Conservation (phyloP, 2,113 vertebrate species). For the Piaya cayana region DNA sequence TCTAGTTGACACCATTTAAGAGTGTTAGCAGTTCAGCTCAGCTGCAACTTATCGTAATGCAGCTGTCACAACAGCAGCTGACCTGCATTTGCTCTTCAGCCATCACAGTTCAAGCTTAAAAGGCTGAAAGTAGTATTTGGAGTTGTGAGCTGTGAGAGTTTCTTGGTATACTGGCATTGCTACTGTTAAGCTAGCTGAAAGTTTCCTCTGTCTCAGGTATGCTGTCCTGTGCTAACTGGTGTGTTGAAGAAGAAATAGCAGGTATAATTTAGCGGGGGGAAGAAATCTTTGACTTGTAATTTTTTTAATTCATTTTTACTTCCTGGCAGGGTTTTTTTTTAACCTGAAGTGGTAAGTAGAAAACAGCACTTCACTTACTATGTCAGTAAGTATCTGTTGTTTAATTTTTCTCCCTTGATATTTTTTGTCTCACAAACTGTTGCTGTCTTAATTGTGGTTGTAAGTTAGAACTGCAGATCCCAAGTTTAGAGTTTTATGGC, state of each 20-base stretch:
- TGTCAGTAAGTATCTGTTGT: background rate
- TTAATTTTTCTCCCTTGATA: background rate
- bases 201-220: background rate
- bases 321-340: background rate
- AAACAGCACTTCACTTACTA: background rate
- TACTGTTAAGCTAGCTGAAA: background rate
- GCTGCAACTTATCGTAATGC: background rate
- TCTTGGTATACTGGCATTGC: background rate
- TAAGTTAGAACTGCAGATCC: background rate
- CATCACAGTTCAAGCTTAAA: background rate
- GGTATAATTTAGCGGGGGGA: too few species aligned
- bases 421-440: background rate
- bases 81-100: constrained; percentile 25
- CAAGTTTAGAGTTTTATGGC: background rate
- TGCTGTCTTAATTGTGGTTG: background rate
- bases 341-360: background rate
- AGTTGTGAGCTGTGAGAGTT: background rate
- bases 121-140: background rate
- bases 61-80: constrained; percentile 5
- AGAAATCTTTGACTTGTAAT: rapidly evolving
- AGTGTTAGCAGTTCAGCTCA: constrained; percentile 1
- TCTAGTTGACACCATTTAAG: constrained; percentile 52
- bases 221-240: background rate
- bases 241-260: background rate
- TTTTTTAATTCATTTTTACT: background rate